Base-by-base conservation (phyloP, 1,140 invertebrate species). In the Gerris buenoi region DNA sequence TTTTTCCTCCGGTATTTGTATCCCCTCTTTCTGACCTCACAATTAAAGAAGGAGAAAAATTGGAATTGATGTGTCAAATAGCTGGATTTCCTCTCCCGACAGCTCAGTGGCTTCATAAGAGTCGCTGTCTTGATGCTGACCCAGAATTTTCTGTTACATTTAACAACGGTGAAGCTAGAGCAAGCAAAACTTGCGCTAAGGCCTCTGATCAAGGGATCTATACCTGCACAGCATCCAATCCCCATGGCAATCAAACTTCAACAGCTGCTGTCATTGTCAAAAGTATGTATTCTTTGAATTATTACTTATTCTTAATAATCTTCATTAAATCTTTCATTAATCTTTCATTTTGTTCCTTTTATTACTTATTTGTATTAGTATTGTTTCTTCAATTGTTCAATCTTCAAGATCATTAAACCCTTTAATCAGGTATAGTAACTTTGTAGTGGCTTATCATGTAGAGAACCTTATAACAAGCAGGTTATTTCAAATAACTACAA, bases 31-130 rank as follows among this genome's bases (percentile, higher is more conserved):
- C 82, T 73, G 79, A 84, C 63, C 82, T 82, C 18, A 77, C 77
- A 28, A 83, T 84, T 18, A 80, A 79, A 33, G 88, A 90, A 77
- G 88, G 88, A 14, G 77, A 74, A 26, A 75, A 82, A 0, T 84
- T 85, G 74, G 80, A 83, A 71, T 83, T 93, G 67, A 81, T 85
- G 64, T 91, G 89, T 72, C 82, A 80, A 61, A 85, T 91, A 1
- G 81, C 80, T 65, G 87, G 88, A 1, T 84, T 88, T 76, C 89
- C 89, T 1, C 72, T 90, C 59, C 89, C 90, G 2, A 85, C 84
- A 5, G 86, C 92, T 1, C 84, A 72, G 68, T 93, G 90, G 90
- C 88, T 82, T 71, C 91, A 89, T 75, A 84, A 89, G 72, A 83
- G 83, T 29, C 76, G 79, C 0, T 88, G 88, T 71, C 83, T 93